Percentiles rank a stretch among this genome's conserved stretches.
phyloP scores from a whole-genome alignment of 1,140 invertebrate species.

The Trichoplusia ni region DNA sequence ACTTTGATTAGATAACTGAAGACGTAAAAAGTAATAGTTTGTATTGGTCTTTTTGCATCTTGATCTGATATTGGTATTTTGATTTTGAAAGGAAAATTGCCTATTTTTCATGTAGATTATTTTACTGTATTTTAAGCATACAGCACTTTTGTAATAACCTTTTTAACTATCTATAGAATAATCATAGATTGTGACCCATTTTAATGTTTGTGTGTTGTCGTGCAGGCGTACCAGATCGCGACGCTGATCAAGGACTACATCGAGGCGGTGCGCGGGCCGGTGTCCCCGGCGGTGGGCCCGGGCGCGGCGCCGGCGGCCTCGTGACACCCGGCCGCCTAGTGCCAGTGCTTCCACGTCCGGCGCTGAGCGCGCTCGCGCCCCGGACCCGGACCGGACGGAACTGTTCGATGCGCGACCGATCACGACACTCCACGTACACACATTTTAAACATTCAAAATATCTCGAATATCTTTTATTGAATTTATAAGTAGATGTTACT shows the following conservation, averaged over 20 bases:
- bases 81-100: too few species aligned
- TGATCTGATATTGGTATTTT: too few species aligned
- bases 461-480: background rate
- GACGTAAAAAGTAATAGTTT: too few species aligned
- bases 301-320: conserved; percentile 45
- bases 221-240: conserved; percentile 95
- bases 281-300: conserved; percentile 68
- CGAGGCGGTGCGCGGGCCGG: conserved; percentile 86
- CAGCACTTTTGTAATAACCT: too few species aligned
- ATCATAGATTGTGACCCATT: background rate
- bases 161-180: too few species aligned
- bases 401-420: conserved; percentile 6
- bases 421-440: background rate
- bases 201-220: conserved; percentile 32
- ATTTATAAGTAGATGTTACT: background rate
- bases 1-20: too few species aligned
- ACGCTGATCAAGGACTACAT: conserved; percentile 96
- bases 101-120: too few species aligned
- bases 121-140: too few species aligned
- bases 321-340: conserved; percentile 76
- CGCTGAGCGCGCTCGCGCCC: conserved; percentile 42
- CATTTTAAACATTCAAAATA: background rate
- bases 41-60: too few species aligned
- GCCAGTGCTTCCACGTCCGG: conserved; percentile 79
- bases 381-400: background rate